A percentile compares a stretch with the other conserved stretches of the same genome.
phyloP scores from a whole-genome alignment of 2,113 vertebrate genomes.

The Ctenodactylus gundi region DNA sequence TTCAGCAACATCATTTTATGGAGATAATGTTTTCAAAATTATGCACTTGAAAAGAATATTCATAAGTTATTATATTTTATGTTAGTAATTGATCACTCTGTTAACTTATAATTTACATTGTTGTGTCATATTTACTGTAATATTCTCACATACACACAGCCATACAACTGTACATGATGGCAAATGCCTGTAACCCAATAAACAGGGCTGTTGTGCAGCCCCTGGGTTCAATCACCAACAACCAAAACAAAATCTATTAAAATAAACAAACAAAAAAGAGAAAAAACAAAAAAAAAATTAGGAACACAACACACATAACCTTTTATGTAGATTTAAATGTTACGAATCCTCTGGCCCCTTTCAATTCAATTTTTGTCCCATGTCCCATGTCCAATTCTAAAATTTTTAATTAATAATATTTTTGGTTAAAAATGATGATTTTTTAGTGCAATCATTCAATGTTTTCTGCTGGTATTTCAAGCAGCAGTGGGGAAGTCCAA shows the following conservation, averaged over 20 bases:
- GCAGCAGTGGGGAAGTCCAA: slow-evolving; percentile 46
- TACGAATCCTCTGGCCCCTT: no score
- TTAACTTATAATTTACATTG: background rate
- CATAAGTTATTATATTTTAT: background rate
- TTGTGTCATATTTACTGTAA: background rate
- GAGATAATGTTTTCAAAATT: background rate
- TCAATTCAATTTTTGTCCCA: no score
- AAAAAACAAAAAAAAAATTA: no score
- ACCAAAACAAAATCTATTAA: no score
- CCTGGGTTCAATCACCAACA: no score
- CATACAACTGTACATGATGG: no score
- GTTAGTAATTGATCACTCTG: background rate
- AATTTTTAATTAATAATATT: slow-evolving; percentile 13
- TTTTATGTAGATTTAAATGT: background rate
- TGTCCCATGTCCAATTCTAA: background rate
- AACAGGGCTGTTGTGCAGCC: no score
- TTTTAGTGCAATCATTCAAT: background rate
- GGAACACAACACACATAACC: accelerated
- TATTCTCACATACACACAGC: background rate
- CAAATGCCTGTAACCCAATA: no score
- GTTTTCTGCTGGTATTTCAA: slow-evolving; percentile 55
- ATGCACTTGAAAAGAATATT: background rate
- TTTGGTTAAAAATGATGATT: background rate
- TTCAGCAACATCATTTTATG: background rate
- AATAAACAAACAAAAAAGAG: no score